A percentile compares a stretch with the other conserved stretches of the same genome.
Evolutionary conservation across 2,888 invertebrate genomes (phyloP).

Genomic region (Tachystola acroxantha): DNA sequence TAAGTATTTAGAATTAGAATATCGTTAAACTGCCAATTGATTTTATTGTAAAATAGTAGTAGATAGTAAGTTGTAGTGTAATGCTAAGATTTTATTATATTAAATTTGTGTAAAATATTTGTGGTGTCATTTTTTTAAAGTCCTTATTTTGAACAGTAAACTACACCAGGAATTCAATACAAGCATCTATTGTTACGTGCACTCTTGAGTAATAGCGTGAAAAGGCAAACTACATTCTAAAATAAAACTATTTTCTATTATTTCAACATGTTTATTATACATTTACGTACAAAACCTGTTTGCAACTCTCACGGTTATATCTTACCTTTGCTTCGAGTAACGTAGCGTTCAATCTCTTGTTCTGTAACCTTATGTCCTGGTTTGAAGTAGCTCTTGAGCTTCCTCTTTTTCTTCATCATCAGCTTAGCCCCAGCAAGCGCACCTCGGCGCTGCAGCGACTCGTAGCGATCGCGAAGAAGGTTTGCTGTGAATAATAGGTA

Average conservation of each 20-base stretch:
- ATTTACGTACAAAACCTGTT: neutral
- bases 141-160: neutral
- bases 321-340: neutral
- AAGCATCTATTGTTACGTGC: no score
- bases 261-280: neutral
- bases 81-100: constrained; percentile 47
- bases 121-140: neutral
- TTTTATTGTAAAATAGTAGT: constrained; percentile 49
- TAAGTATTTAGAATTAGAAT: constrained; percentile 27
- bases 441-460: constrained; percentile 93
- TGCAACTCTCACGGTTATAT: neutral
- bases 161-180: no score
- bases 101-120: constrained; percentile 48
- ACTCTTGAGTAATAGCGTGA: no score
- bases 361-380: constrained; percentile 75
- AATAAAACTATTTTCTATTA: no score
- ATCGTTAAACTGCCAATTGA: constrained; percentile 50
- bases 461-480: constrained; percentile 89
- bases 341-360: constrained; percentile 54
- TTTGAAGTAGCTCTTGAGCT: constrained; percentile 85
- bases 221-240: no score
- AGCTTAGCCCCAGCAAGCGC: constrained; percentile 87
- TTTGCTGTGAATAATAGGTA: constrained; percentile 76
- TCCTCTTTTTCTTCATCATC: constrained; percentile 82
- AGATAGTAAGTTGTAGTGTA: constrained; percentile 37